phyloP scores from a whole-genome alignment of 2,797 vertebrate species.

The Argyrosomus regius region DNA sequence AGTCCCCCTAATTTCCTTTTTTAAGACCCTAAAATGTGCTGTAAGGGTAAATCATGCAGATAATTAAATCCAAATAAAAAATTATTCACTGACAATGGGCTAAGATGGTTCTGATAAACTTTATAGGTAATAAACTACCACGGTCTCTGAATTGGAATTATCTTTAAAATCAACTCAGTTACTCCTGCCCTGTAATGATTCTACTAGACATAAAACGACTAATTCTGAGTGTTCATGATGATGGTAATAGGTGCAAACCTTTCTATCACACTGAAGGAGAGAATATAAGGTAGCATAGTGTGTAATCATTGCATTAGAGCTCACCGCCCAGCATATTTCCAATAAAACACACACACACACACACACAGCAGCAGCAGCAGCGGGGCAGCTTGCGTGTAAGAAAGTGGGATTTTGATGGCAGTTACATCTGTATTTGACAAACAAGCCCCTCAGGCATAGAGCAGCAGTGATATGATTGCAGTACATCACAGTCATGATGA shows the following conservation, averaged over 20 bases:
- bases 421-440: conserved; percentile 70
- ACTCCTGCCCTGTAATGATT: background rate
- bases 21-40: background rate
- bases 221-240: conserved; percentile 8
- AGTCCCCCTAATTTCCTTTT: background rate
- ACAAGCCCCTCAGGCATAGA: conserved; percentile 56
- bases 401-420: conserved; percentile 59
- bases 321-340: conserved; percentile 25
- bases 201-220: background rate
- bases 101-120: background rate
- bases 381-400: conserved; percentile 7
- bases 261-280: conserved; percentile 20
- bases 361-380: conserved; percentile 23
- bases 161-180: background rate
- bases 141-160: background rate
- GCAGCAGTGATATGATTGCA: conserved; percentile 37
- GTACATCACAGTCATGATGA: conserved; percentile 45
- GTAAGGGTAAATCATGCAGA: background rate
- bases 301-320: conserved; percentile 47
- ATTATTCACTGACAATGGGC: background rate
- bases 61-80: background rate
- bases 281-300: conserved; percentile 19
- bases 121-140: background rate
- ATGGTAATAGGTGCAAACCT: background rate
- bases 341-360: background rate